Percentiles rank a stretch among this genome's conserved stretches.
phyloP scores from a whole-genome alignment of 2,113 vertebrate genomes.

The Lates calcarifer region DNA sequence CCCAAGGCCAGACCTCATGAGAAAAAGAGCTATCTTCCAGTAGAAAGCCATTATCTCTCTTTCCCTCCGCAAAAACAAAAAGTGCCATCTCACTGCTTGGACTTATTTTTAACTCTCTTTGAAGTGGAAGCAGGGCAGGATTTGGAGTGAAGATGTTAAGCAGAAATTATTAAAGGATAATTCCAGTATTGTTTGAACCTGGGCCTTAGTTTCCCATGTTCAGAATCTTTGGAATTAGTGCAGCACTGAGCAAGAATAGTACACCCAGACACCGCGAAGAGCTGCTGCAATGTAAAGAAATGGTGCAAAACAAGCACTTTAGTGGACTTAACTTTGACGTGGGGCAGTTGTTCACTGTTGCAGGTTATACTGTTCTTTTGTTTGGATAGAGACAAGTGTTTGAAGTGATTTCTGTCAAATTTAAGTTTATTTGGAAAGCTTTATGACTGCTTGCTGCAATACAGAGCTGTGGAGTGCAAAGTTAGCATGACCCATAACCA shows the following conservation, averaged over 20 bases:
- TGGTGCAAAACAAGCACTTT: too few species aligned
- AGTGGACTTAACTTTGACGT: too few species aligned
- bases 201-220: too few species aligned
- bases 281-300: too few species aligned
- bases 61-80: constrained; percentile 38
- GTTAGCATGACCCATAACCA: not conserved
- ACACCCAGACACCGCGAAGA: too few species aligned
- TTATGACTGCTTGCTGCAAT: not conserved
- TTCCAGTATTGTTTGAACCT: too few species aligned
- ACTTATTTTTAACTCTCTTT: constrained; percentile 58
- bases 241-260: too few species aligned
- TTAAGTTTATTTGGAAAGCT: not conserved
- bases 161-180: not conserved
- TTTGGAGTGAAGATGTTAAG: constrained; percentile 1
- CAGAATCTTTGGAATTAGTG: too few species aligned
- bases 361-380: too few species aligned
- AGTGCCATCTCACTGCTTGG: constrained; percentile 34
- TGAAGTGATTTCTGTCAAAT: not conserved
- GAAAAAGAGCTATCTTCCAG: constrained; percentile 53
- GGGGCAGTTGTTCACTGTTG: too few species aligned
- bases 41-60: constrained; percentile 63
- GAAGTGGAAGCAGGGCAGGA: constrained; percentile 23
- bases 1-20: constrained; percentile 53
- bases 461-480: not conserved
- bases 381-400: not conserved